Conservation (phyloP, 2,797 vertebrate species). For the Zenarchopterus dispar region DNA sequence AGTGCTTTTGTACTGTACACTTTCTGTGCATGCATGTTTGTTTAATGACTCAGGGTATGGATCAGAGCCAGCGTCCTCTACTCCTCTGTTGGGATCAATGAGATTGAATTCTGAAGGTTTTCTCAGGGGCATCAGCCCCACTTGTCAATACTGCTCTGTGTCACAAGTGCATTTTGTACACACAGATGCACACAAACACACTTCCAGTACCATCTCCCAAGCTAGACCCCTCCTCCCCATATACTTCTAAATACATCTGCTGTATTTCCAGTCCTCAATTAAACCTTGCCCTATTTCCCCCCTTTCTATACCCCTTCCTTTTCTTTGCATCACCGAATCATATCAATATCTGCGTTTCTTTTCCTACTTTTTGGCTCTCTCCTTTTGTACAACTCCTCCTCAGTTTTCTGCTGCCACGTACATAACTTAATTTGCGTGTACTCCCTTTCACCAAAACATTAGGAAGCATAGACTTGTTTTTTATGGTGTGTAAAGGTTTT, state of each 20-base stretch:
- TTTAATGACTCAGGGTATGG: slow-evolving; percentile 77
- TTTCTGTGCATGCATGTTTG: slow-evolving; percentile 34
- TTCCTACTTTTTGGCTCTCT: too few relatives aligned
- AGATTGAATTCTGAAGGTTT: slow-evolving; percentile 88
- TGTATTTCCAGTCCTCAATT: slow-evolving; percentile 43
- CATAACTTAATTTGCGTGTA: too few relatives aligned
- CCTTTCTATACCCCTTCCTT: slow-evolving; percentile 18
- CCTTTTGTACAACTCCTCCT: too few relatives aligned
- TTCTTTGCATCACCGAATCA: slow-evolving; percentile 2
- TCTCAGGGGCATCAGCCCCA: slow-evolving; percentile 80
- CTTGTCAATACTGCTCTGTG: slow-evolving; percentile 84
- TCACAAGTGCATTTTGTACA: slow-evolving; percentile 85
- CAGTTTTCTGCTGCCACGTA: too few relatives aligned
- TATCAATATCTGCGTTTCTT: too few relatives aligned
- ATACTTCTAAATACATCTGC: slow-evolving; percentile 40
- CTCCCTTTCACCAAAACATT: too few relatives aligned
- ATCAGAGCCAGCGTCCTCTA: slow-evolving; percentile 76
- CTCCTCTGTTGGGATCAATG: slow-evolving; percentile 82
- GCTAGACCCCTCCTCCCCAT: slow-evolving; percentile 53
- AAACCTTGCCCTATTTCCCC: slow-evolving; percentile 45
- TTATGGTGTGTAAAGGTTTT: too few relatives aligned
- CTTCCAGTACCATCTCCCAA: slow-evolving; percentile 80
- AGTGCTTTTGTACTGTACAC: slow-evolving; percentile 13
- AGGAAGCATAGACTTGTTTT: too few relatives aligned
- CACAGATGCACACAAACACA: slow-evolving; percentile 82